Evolutionary conservation across 2,113 vertebrate genomes (phyloP), one percentile per base, ranked within the genome.

Genomic region (Melospiza melodia): DNA sequence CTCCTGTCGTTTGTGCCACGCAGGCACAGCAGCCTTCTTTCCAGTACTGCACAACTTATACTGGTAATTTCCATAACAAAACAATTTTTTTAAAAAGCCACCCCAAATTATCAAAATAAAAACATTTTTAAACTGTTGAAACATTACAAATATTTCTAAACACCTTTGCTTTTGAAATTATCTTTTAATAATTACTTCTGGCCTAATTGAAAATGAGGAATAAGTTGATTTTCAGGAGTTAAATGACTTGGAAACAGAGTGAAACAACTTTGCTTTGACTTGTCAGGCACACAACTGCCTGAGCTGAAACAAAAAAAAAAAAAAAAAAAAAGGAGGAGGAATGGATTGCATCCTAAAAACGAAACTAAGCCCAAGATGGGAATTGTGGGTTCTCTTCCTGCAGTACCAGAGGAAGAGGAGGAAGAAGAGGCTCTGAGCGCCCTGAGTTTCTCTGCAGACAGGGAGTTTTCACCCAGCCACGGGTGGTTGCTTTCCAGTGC

Each of bases 311-410:
- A 41, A 49, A 65, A 57, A 51, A 6, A 41, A 39, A 30, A 37
- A 37, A 37, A 22, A 24, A 15, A 13, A 25, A 48, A 48, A 6
- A 1, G 1, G 2, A 27, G 13, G 0, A 7, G 9, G 13, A 48
- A 62, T 6, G 6, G 27, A 27, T 30, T 76, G 10, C 14, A 48
- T 33, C 12, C 21, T 24, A 48, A 71, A 57, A 44, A 6, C 27
- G 19, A 85, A 78, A 74, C 13, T 14, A 43, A 75, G 23, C 10
- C 61, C 0, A 0, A 44, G 20, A 21, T 8, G 15, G 12, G 37
- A 6, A 4, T 8, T 79, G 16, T 43, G 31, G 6, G 19, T 44
- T 65, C 28, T 72, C 67, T 87, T 80, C 44, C 54, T 87, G 63
- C 37, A 57, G 55, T 41, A 61, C 22, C 35, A 75, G 71, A 66